Base-by-base conservation (phyloP, 1,140 invertebrate genomes). In the Drosophila quadrilineata region DNA sequence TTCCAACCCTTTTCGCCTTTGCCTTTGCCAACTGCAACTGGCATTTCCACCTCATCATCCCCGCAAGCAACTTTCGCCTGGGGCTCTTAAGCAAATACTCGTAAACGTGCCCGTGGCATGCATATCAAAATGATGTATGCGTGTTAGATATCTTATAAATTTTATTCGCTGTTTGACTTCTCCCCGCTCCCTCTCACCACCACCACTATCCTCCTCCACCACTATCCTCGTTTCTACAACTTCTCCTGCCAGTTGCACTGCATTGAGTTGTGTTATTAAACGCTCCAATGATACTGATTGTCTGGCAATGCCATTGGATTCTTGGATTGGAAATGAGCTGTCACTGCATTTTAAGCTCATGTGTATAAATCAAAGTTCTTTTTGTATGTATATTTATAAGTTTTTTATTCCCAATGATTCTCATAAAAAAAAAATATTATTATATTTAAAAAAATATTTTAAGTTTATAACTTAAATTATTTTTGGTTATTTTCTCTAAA, bases 111-210 rank as follows among this genome's bases (percentile, higher is more conserved):
- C 69, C 73, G 56, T 63, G 73, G 64, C 68, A 56, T 53, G 66
- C 77, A 84, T 82, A 82, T 82, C 77, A 82, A 82, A 82, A 82
- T 82, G 77, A 82, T 85, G 79, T 63, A 82, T 84, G 77, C 67
- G 54, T 84, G 77, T 82, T 82, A 84, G 77, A 84, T 77, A 85
- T 82, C 73, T 84, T 84, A 84, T 82, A 82, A 82, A 82, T 82
- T 84, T 84, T 84, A 84, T 82, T 82, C 75, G 72, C 26, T 49
- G 17, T 56, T 28, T 57, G 9, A 12, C n/a, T 17, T 28, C 9
- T 21, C 64, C 54, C 46, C 56, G 31, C 31, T 8, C 8, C 19
- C 8, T n/a, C 28, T 73, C 12, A 50, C 14, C 12, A n/a, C 29
- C 12, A 6, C 17, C 24, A n/a, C 21, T 14, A 5, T 22, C 12